Evolutionary conservation across 2,797 vertebrate genomes (phyloP).

Genomic region (Fringilla coelebs): DNA sequence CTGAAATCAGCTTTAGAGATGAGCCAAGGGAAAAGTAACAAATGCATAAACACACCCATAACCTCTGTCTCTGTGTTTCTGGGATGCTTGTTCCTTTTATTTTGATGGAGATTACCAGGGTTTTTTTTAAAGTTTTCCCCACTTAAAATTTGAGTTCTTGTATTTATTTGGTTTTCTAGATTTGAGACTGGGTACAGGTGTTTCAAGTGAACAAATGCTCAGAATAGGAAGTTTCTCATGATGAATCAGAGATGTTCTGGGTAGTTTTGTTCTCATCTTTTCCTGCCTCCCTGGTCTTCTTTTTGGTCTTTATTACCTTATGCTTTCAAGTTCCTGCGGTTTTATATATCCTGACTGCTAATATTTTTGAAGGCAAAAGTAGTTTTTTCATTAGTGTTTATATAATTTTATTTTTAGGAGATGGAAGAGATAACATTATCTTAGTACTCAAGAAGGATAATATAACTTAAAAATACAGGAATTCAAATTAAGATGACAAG

Average conservation of each 20-base stretch:
- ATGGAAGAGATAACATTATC: neutral
- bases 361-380: neutral
- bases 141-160: neutral
- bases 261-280: neutral
- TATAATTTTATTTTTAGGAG: neutral
- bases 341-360: neutral
- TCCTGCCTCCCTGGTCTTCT: neutral
- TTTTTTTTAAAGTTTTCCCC: neutral
- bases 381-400: neutral
- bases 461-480: neutral
- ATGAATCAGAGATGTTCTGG: neutral
- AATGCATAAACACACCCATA: too few species aligned
- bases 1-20: neutral
- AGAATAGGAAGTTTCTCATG: neutral
- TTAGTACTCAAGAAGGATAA: neutral
- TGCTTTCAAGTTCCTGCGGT: neutral
- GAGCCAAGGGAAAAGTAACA: neutral
- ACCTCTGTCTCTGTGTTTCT: accelerated
- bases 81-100: neutral
- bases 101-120: neutral
- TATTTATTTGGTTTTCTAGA: neutral
- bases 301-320: neutral
- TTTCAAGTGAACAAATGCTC: neutral
- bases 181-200: neutral
- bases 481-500: neutral